A percentile compares a stretch with the other conserved stretches of the same genome.
Conservation (phyloP, 2,888 invertebrate genomes). For the Hemicrepidius hirtus region DNA sequence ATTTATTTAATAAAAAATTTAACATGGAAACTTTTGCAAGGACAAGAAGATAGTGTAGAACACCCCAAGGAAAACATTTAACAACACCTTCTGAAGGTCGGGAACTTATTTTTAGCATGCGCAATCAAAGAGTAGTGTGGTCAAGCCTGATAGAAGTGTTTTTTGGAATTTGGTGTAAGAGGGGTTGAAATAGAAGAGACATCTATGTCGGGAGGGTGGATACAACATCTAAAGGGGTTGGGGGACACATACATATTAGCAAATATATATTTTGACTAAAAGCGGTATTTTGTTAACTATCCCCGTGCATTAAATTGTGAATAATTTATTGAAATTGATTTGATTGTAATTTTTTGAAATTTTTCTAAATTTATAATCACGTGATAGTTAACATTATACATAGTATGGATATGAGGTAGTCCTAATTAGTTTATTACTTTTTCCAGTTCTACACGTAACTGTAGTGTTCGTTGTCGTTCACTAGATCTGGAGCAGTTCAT, state of each 20-base stretch:
- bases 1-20: conserved; percentile 29
- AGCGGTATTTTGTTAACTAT: conserved; percentile 45
- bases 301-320: neutral
- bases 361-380: neutral
- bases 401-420: conserved; percentile 40
- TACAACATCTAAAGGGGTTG: conserved; percentile 50
- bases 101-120: conserved; percentile 62
- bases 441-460: conserved; percentile 41
- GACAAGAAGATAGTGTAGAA: conserved; percentile 47
- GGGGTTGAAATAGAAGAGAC: conserved; percentile 57
- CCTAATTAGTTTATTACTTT: conserved; percentile 40
- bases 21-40: conserved; percentile 39
- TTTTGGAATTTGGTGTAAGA: conserved; percentile 49
- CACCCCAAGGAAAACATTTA: conserved; percentile 46
- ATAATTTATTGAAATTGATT: neutral
- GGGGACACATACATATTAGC: conserved; percentile 57
- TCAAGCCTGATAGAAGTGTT: conserved; percentile 66
- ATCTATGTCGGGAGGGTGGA: conserved; percentile 57
- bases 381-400: conserved; percentile 38
- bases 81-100: conserved; percentile 49
- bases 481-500: conserved; percentile 52
- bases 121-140: conserved; percentile 70
- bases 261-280: conserved; percentile 51
- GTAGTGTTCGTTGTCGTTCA: conserved; percentile 43
- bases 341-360: neutral